Base-by-base conservation (phyloP, 2,888 invertebrate species). In the Sycophila texana region DNA sequence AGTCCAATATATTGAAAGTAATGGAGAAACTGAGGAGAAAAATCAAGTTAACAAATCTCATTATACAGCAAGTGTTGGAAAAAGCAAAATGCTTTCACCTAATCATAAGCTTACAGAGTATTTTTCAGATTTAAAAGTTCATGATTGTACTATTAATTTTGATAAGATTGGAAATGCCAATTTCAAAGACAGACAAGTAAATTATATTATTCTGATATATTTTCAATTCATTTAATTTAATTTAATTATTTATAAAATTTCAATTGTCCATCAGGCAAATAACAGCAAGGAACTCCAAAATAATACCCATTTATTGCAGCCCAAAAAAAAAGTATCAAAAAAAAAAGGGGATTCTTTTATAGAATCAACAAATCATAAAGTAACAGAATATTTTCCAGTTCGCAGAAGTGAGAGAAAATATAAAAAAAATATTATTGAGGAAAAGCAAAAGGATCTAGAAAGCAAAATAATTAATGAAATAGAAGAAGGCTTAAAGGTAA, bases 401-500 rank as follows among this genome's bases (percentile, higher is more conserved):
- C 74, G 81, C 5, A 79, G 74, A 60, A 81, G 81, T 74, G 65
- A 79, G 26, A 74, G 81, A 72, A 79, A 79, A 20, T 66, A 63
- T 47, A 68, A 13, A 57, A 72, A 67, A 13, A 51, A 63, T 22
- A 49, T 76, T 53, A 22, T 68, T 12, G 22, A 74, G 58, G 79
- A 77, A 68, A 72, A 67, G 16, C 74, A 74, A 49, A 70, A 49
- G 47, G 68, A 81, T 26, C 57, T 81, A 53, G 66, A 74, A 70
- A 74, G 67, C 63, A 80, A 77, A 72, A 77, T 81, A 30, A 20
- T 72, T 22, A 49, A 67, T 20, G 2, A 74, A 66, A 0, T 20
- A 26, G 63, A 79, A 68, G 81, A 81, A 57, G 81, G 81, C 49
- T 72, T 81, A 65, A n/a, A 71, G 72, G 81, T 81, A 74, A 39